These are phyloP conservation scores for Dynastes tityus DNA, from an alignment of 2,888 invertebrate genomes.

Conservation along the genomic window DNA sequence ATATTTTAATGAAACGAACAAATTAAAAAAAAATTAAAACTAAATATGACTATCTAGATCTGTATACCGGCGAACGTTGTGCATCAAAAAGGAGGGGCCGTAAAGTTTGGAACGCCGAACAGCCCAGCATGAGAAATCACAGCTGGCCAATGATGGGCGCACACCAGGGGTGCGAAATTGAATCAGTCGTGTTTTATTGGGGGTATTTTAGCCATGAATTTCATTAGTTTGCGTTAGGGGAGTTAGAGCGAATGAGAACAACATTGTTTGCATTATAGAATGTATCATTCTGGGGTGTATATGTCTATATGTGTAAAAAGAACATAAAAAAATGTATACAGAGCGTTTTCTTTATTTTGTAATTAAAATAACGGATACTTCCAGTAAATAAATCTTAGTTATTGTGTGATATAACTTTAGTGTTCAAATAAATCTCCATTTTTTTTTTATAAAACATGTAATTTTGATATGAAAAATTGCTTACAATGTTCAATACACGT, in stretches of 20 bases:
- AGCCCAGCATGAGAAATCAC: constrained; percentile 63
- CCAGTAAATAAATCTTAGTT: no score
- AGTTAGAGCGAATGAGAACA: neutral
- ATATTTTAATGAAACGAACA: no score
- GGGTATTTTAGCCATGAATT: constrained; percentile 68
- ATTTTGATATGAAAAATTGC: no score
- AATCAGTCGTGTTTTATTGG: constrained; percentile 69
- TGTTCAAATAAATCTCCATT: no score
- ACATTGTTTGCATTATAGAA: constrained; percentile 9
- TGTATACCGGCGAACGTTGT: constrained; percentile 51
- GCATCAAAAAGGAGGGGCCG: neutral
- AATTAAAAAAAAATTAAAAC: no score
- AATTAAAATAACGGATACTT: no score
- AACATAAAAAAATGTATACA: neutral
- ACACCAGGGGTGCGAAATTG: constrained; percentile 70
- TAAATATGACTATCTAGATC: no score
- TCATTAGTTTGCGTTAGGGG: constrained; percentile 54
- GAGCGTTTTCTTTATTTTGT: no score
- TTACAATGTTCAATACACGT: no score
- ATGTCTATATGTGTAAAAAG: neutral
- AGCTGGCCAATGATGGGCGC: constrained; percentile 66
- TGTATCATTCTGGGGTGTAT: neutral
- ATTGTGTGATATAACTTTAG: no score
- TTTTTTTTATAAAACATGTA: no score
- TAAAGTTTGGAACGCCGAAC: neutral